Conservation (phyloP, 2,888 invertebrate genomes). For the Litoditis marina region DNA sequence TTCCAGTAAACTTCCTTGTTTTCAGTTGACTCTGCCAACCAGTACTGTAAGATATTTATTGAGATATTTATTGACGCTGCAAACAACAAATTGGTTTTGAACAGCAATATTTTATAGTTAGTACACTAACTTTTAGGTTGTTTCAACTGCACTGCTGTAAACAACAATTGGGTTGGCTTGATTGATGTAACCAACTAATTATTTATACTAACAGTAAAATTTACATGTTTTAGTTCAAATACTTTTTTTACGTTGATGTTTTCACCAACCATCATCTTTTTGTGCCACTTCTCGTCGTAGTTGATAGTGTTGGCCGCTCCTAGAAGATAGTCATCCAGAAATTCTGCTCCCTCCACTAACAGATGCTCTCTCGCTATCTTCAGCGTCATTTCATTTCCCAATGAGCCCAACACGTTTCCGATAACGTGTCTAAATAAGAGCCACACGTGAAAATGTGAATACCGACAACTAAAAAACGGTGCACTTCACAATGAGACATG, state of each 20-base stretch:
- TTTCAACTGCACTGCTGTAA: neutral
- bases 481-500: too few relatives aligned
- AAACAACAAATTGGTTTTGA: too few relatives aligned
- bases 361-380: constrained; percentile 30
- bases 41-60: constrained; percentile 24
- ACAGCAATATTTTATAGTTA: too few relatives aligned
- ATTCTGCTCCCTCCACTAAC: constrained; percentile 24
- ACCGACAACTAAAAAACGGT: too few relatives aligned
- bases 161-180: too few relatives aligned
- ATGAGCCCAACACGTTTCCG: constrained; percentile 33
- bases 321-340: constrained; percentile 34
- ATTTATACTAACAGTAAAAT: too few relatives aligned
- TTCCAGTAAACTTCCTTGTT: constrained; percentile 29
- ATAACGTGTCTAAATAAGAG: constrained; percentile 27
- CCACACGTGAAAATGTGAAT: too few relatives aligned
- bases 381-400: constrained; percentile 36
- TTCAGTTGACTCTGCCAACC: constrained; percentile 16
- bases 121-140: too few relatives aligned
- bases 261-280: constrained; percentile 33
- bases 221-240: too few relatives aligned
- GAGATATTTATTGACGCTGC: too few relatives aligned
- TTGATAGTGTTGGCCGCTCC: constrained; percentile 30
- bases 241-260: too few relatives aligned
- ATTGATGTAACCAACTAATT: neutral
- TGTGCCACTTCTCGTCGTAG: constrained; percentile 39